Evolutionary conservation across 1,140 invertebrate genomes (phyloP).

Genomic region (fruit fly (Drosophila melanogaster)): DNA sequence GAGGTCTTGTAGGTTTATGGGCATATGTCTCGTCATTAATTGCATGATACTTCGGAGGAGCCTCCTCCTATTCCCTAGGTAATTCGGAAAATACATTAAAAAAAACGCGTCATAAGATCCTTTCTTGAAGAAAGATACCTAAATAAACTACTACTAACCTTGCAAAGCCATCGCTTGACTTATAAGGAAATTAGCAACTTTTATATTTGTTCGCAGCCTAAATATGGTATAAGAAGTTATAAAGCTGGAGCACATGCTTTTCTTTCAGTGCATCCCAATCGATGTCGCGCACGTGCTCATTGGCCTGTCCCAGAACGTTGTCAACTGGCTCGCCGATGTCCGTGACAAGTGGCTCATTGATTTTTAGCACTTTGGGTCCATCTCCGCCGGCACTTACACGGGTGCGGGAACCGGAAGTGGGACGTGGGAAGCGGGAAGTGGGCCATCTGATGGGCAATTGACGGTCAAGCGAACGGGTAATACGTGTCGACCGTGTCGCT

Average conservation of each 20-base stretch:
- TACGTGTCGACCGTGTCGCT: constrained; percentile 38
- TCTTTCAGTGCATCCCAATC: constrained; percentile 5
- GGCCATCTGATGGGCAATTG: constrained; percentile 38
- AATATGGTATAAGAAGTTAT: not conserved
- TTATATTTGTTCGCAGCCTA: not conserved
- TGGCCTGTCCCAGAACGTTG: constrained; percentile 33
- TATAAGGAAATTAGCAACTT: too few species aligned
- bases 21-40: constrained; percentile 46
- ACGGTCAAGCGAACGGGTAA: constrained; percentile 48
- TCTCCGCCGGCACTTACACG: constrained; percentile 30
- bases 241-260: not conserved
- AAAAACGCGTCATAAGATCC: not conserved
- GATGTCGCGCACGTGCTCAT: constrained; percentile 40
- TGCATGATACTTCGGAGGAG: constrained; percentile 33
- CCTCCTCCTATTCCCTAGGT: not conserved
- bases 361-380: constrained; percentile 52
- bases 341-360: constrained; percentile 54
- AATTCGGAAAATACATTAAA: not conserved
- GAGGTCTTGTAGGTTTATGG: constrained; percentile 29
- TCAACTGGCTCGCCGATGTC: constrained; percentile 41
- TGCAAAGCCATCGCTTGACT: too few species aligned
- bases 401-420: not conserved
- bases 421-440: not conserved
- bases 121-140: not conserved
- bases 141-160: too few species aligned